Evolutionary conservation across 2,888 invertebrate species (phyloP).

Genomic region (Allygus modestus): DNA sequence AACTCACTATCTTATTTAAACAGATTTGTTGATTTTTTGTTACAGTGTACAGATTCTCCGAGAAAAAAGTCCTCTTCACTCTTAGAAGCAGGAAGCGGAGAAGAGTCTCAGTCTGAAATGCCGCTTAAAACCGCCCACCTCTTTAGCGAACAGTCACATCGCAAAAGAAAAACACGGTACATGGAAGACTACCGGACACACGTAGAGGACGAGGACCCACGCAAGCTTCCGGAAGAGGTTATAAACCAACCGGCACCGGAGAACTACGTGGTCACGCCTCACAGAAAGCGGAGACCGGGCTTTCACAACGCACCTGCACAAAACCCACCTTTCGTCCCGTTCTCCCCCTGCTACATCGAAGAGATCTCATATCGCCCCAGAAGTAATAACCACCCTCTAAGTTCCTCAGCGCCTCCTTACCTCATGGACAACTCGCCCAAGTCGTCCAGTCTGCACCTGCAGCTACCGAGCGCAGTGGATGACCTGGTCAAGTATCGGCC

Average conservation of each 20-base stretch:
- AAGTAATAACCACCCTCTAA: slow-evolving; percentile 78
- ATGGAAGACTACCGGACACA: slow-evolving; percentile 69
- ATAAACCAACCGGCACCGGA: slow-evolving; percentile 86
- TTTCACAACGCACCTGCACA: slow-evolving; percentile 93
- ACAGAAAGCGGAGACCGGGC: slow-evolving; percentile 90
- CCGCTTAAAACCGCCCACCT: slow-evolving; percentile 58
- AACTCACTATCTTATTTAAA: too few species aligned
- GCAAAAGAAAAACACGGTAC: slow-evolving; percentile 70
- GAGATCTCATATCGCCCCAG: slow-evolving; percentile 76
- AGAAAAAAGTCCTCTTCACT: slow-evolving; percentile 63
- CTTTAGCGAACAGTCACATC: slow-evolving; percentile 55
- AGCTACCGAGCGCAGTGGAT: slow-evolving; percentile 66
- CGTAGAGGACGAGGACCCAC: slow-evolving; percentile 68
- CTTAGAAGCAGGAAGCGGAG: slow-evolving; percentile 60
- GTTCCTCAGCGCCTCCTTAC: slow-evolving; percentile 86
- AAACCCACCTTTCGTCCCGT: slow-evolving; percentile 92
- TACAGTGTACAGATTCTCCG: slow-evolving; percentile 66
- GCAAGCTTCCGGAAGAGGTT: slow-evolving; percentile 81
- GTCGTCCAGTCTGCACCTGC: slow-evolving; percentile 63
- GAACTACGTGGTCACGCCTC: slow-evolving; percentile 92
- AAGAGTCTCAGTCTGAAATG: slow-evolving; percentile 61
- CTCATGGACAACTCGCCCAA: slow-evolving; percentile 71
- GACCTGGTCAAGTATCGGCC: slow-evolving; percentile 80
- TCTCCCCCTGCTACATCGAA: slow-evolving; percentile 86
- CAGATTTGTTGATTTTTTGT: neutral